phyloP scores from a whole-genome alignment of 2,888 invertebrate species.

The Ashinkailepas kermadecensis region DNA sequence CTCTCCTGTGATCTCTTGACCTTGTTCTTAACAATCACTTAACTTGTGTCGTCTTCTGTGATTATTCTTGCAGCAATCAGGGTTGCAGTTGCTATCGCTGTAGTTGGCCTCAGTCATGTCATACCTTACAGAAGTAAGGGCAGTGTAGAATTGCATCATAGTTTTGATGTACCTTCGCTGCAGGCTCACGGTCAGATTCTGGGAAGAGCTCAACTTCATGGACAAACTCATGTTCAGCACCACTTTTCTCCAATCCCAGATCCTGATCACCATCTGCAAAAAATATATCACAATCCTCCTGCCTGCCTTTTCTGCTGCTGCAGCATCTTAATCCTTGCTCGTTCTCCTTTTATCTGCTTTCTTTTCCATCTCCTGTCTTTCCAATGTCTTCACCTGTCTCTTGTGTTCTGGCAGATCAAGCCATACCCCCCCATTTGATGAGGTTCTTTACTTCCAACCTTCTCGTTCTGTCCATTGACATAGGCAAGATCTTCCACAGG shows the following conservation, averaged over 20 bases:
- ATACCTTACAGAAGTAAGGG: background rate
- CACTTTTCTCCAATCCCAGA: too few relatives aligned
- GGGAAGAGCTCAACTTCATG: too few relatives aligned
- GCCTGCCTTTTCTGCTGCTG: background rate
- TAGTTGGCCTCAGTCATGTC: background rate
- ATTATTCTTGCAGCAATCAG: background rate
- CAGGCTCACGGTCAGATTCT: too few relatives aligned
- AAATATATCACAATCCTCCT: too few relatives aligned
- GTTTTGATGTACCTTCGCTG: background rate
- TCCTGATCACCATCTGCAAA: too few relatives aligned
- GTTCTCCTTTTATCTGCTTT: conserved; percentile 17
- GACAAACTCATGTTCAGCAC: too few relatives aligned
- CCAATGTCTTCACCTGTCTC: conserved; percentile 23
- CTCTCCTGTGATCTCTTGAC: background rate
- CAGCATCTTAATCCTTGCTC: background rate
- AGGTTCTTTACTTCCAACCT: background rate
- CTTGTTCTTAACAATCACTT: background rate
- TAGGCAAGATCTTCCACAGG: conserved; percentile 11
- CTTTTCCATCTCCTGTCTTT: conserved; percentile 20
- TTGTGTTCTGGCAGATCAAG: conserved; percentile 24
- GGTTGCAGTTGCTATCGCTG: background rate
- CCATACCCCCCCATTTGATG: conserved; percentile 12
- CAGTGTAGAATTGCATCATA: background rate
- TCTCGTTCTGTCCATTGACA: background rate
- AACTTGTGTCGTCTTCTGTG: background rate